phyloP scores from a whole-genome alignment of 2,113 vertebrate genomes.

The Dicentrarchus labrax region DNA sequence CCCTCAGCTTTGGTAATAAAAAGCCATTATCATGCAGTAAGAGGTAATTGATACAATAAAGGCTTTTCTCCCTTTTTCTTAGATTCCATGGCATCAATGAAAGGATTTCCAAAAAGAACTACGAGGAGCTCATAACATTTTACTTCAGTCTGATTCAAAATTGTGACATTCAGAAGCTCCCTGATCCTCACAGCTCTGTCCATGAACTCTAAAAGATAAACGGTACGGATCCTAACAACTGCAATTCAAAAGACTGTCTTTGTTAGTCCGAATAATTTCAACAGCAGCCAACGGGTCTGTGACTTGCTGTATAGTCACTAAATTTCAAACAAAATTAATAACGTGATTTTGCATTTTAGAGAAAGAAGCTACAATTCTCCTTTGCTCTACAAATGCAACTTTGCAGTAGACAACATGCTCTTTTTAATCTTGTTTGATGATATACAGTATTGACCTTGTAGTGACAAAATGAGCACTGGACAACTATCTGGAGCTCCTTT shows the following conservation, averaged over 20 bases:
- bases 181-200: conserved; percentile 78
- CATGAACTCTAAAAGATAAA: conserved; percentile 86
- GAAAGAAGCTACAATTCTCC: neutral
- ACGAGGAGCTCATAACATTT: conserved; percentile 88
- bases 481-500: neutral
- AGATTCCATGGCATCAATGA: conserved; percentile 95
- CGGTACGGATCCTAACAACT: neutral
- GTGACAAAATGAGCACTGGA: neutral
- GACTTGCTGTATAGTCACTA: neutral
- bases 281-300: neutral
- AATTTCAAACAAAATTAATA: neutral
- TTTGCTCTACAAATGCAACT: neutral
- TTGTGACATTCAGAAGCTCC: conserved; percentile 84
- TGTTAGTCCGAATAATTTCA: neutral
- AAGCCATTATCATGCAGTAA: neutral
- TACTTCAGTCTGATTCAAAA: conserved; percentile 93
- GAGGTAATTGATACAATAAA: neutral
- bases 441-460: neutral
- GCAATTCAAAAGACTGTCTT: neutral
- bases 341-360: neutral
- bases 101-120: conserved; percentile 90
- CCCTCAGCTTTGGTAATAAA: neutral
- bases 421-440: neutral
- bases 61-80: conserved; percentile 14
- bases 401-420: neutral